Evolutionary conservation across 2,888 invertebrate genomes (phyloP).

Genomic region (Junonia oenone): DNA sequence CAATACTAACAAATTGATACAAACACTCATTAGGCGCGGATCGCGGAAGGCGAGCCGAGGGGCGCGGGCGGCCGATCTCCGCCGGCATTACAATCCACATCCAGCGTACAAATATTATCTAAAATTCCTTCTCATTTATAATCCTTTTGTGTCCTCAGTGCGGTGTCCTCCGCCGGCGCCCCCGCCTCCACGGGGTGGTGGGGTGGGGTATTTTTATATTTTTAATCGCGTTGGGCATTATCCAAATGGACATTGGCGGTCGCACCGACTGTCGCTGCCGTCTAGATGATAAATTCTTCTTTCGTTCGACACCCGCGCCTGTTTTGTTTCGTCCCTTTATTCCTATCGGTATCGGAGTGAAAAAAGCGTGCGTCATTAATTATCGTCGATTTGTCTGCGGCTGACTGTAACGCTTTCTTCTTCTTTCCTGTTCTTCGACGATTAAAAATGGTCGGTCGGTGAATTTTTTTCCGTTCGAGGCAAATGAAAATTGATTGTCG

Average conservation of each 20-base stretch:
- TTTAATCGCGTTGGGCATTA: slow-evolving; percentile 80
- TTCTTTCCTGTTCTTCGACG: slow-evolving; percentile 56
- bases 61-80: slow-evolving; percentile 42
- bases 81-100: slow-evolving; percentile 77
- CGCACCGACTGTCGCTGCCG: slow-evolving; percentile 69
- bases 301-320: slow-evolving; percentile 75
- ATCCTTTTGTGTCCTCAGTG: slow-evolving; percentile 80
- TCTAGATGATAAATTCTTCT: slow-evolving; percentile 78
- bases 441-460: slow-evolving; percentile 66
- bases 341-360: slow-evolving; percentile 55
- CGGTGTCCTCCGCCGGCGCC: slow-evolving; percentile 75
- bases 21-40: slow-evolving; percentile 77
- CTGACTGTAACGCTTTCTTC: slow-evolving; percentile 64
- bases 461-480: slow-evolving; percentile 34
- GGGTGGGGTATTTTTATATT: slow-evolving; percentile 76
- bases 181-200: slow-evolving; percentile 41
- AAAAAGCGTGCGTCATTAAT: slow-evolving; percentile 70
- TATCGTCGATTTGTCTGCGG: slow-evolving; percentile 71
- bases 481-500: slow-evolving; percentile 75
- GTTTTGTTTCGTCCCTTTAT: slow-evolving; percentile 75
- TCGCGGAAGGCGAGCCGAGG: slow-evolving; percentile 60
- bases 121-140: slow-evolving; percentile 81
- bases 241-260: slow-evolving; percentile 79
- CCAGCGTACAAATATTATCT: slow-evolving; percentile 80
- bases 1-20: slow-evolving; percentile 81